Base-by-base conservation (phyloP, 2,113 vertebrate genomes). In the Elanus axillaris region DNA sequence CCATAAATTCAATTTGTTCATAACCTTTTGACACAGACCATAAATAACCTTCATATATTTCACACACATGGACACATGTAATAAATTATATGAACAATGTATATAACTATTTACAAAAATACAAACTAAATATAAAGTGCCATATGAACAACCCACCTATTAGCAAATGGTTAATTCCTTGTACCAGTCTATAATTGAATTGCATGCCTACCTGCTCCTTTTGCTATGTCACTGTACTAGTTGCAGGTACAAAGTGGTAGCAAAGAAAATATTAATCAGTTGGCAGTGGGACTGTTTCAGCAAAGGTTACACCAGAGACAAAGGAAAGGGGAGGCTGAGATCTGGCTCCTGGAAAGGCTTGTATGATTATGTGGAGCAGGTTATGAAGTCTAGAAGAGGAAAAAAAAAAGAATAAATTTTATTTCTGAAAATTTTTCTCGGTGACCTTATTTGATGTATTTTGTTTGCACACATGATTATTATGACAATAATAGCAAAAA, bases 11-110 rank as follows among this genome's bases (percentile, higher is more conserved):
- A 90, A 48, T 90, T 95, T 87, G 56, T 68, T 78, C 80, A 43
- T 72, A 93, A 84, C n/a, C 64, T 84, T 89, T 84, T 85, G 77
- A 45, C 77, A 88, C n/a, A 36, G 77, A 26, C 11, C 66, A 84
- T 87, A 90, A 90, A 93, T 84, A 95, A 50, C 25, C 14, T 73
- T 80, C 36, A 56, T 64, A 60, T 85, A 68, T 60, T 90, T 92
- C 74, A 78, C 36, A 34, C n/a, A 87, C 18, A 42, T 0, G 5
- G 50, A 64, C 47, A 74, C 20, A n/a, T 1, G 4, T 34, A 90
- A 67, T 59, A 88, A 75, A 72, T 79, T 78, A 72, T 11, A 26
- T 6, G 29, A 78, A 67, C 26, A 71, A 53, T 18, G 5, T 67
- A 64, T 68, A 59, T 60, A 91, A 88, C 88, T 93, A 92, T 75